Evolutionary conservation across 2,113 vertebrate species (phyloP).

Genomic region (Clarias batrachus): DNA sequence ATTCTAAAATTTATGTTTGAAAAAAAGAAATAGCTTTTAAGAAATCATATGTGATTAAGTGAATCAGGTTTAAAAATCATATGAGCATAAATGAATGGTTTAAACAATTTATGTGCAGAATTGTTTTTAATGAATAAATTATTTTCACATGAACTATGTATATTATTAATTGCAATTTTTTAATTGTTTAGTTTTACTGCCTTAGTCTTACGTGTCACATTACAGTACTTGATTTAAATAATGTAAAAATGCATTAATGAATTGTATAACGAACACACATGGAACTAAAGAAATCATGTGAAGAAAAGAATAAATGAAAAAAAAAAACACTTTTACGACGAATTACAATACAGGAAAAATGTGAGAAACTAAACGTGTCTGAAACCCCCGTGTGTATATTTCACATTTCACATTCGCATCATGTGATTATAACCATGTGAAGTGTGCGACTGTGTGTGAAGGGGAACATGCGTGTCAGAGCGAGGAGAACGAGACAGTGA

Average conservation of each 20-base stretch:
- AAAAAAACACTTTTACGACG: neutral
- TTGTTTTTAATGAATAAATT: neutral
- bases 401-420: neutral
- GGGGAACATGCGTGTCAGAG: neutral
- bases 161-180: too few species aligned
- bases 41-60: too few species aligned
- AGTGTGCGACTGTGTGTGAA: neutral
- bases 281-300: neutral
- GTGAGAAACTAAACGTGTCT: neutral
- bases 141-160: neutral
- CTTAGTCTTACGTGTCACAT: too few species aligned
- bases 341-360: neutral
- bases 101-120: too few species aligned
- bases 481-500: slow-evolving; percentile 14
- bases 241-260: neutral
- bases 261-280: neutral
- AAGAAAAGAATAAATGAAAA: neutral
- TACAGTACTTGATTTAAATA: neutral
- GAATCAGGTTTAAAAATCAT: too few species aligned
- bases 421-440: neutral
- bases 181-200: too few species aligned
- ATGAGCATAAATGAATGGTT: too few species aligned
- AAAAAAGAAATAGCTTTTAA: too few species aligned
- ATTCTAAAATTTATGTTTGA: too few species aligned
- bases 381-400: neutral